Conservation (phyloP, 2,797 vertebrate genomes). For the Paratrypauchen microcephalus region DNA sequence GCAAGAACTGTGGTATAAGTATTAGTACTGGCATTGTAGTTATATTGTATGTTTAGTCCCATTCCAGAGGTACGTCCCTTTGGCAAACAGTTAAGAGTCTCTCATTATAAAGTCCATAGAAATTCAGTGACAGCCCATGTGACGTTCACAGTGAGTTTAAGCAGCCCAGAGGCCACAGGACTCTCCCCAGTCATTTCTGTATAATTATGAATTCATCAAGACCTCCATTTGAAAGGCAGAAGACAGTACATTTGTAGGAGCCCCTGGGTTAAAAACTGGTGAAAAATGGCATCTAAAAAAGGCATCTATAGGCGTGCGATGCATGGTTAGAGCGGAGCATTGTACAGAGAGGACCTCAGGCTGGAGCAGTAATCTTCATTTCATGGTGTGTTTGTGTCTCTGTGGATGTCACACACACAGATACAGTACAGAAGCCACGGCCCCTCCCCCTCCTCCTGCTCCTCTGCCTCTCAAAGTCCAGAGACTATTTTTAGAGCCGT, state of each 20-base stretch:
- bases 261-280: constrained; percentile 40
- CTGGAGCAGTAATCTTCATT: constrained; percentile 50
- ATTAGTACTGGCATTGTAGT: neutral
- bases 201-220: constrained; percentile 63
- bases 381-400: constrained; percentile 39
- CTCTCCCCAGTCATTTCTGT: constrained; percentile 50
- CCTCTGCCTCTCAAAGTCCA: constrained; percentile 40
- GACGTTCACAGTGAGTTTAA: constrained; percentile 29
- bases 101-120: constrained; percentile 37
- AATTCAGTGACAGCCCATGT: constrained; percentile 39
- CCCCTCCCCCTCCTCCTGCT: constrained; percentile 19
- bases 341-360: constrained; percentile 44
- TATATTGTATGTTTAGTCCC: neutral
- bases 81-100: constrained; percentile 28
- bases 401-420: constrained; percentile 36
- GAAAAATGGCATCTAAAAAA: constrained; percentile 40
- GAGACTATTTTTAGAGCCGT: constrained; percentile 57
- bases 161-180: constrained; percentile 47
- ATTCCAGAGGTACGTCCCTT: constrained; percentile 21
- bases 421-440: constrained; percentile 2
- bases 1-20: too few relatives aligned
- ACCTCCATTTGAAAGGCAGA: constrained; percentile 51
- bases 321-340: constrained; percentile 27
- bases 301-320: constrained; percentile 32
- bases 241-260: constrained; percentile 41